Evolutionary conservation across 2,797 vertebrate species (phyloP).

Genomic region (Gymnopithys bicolor): DNA sequence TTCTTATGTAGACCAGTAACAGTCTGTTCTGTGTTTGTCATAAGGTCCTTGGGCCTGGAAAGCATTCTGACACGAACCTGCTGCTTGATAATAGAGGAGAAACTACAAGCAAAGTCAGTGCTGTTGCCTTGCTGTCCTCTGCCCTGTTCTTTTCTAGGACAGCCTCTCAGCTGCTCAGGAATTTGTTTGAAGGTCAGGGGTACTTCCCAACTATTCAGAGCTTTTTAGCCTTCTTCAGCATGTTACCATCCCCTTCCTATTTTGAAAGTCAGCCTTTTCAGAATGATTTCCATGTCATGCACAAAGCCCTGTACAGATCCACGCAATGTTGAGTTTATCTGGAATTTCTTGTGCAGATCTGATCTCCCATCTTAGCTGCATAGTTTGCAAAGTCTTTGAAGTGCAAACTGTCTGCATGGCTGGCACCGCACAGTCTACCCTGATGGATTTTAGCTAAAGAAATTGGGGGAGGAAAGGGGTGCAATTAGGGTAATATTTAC

Average conservation of each 20-base stretch:
- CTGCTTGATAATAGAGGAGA: neutral
- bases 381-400: constrained; percentile 25
- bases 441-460: neutral
- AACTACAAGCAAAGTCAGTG: neutral
- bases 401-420: neutral
- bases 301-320: neutral
- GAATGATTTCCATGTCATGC: neutral
- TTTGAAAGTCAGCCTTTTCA: neutral
- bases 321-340: neutral
- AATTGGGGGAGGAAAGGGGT: neutral
- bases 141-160: neutral
- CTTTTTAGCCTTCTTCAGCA: neutral
- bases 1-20: neutral
- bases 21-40: neutral
- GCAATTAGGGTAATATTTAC: neutral
- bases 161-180: neutral
- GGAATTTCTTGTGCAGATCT: neutral
- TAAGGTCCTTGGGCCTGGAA: neutral
- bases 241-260: neutral
- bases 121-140: neutral
- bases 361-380: neutral
- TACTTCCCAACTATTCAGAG: neutral
- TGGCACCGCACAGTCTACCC: neutral
- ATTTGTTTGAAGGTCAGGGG: neutral
- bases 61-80: neutral